Evolutionary conservation across 2,888 invertebrate genomes (phyloP).

Genomic region (Euplexia lucipara): DNA sequence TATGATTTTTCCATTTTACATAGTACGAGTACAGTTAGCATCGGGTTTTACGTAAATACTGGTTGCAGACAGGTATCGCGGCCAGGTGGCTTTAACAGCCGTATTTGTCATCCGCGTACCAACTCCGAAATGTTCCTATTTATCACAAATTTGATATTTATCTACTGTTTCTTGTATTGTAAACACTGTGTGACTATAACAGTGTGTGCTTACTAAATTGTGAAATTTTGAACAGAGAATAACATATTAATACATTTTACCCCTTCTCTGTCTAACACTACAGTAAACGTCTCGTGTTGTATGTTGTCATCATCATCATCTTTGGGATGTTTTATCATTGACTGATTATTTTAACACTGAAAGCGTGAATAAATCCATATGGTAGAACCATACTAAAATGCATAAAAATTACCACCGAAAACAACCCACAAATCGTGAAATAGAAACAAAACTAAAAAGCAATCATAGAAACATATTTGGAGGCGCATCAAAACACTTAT

Average conservation of each 20-base stretch:
- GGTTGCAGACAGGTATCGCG: conserved; percentile 79
- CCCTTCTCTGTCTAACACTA: too few relatives aligned
- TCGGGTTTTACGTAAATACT: conserved; percentile 71
- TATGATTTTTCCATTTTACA: conserved; percentile 55
- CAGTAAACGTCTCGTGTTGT: too few relatives aligned
- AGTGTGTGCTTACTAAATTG: background rate
- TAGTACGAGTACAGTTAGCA: conserved; percentile 63
- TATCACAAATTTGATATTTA: conserved; percentile 82
- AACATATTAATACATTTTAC: background rate
- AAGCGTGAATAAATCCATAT: background rate
- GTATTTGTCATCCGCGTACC: conserved; percentile 84
- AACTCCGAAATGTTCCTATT: conserved; percentile 82
- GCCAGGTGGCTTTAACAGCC: conserved; percentile 86
- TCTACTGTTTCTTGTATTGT: conserved; percentile 70
- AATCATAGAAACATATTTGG: conserved; percentile 39
- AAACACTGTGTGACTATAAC: conserved; percentile 37
- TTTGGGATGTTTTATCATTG: background rate
- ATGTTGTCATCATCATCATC: background rate
- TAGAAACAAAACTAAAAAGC: conserved; percentile 24
- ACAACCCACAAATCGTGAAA: background rate
- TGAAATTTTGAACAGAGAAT: background rate
- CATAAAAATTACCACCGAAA: background rate
- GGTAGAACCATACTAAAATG: background rate
- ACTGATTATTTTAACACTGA: background rate
- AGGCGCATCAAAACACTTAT: conserved; percentile 50